Evolutionary conservation across 2,113 vertebrate genomes (phyloP).

Genomic region (Hippopotamus amphibius): DNA sequence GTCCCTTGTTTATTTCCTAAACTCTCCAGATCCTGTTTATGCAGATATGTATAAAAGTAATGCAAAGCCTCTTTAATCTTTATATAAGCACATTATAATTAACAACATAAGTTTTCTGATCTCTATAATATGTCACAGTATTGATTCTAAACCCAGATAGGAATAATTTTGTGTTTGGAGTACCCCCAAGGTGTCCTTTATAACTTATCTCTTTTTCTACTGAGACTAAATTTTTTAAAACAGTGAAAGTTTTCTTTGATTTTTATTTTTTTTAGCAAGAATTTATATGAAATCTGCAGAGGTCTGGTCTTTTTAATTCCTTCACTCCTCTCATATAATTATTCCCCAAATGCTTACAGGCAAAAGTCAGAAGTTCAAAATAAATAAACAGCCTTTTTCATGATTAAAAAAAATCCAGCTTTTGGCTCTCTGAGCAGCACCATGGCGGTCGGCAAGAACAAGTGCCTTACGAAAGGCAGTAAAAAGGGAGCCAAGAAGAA

Average conservation of each 20-base stretch:
- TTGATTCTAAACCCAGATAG: constrained; percentile 32
- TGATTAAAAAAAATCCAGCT: neutral
- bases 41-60: neutral
- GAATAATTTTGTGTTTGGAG: constrained; percentile 27
- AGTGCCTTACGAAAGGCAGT: too few relatives aligned
- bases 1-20: neutral
- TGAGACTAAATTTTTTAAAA: constrained; percentile 12
- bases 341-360: neutral
- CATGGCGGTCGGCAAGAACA: too few relatives aligned
- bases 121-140: constrained; percentile 10
- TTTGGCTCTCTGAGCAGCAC: too few relatives aligned
- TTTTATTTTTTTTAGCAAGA: constrained; percentile 33
- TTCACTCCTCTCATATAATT: constrained; percentile 36
- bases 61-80: neutral
- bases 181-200: neutral
- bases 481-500: too few relatives aligned
- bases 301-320: neutral
- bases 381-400: constrained; percentile 4
- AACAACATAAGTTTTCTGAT: constrained; percentile 24
- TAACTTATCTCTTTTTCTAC: constrained; percentile 19
- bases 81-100: constrained; percentile 14
- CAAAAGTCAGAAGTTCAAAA: constrained; percentile 33
- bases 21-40: neutral
- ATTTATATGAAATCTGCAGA: constrained; percentile 48
- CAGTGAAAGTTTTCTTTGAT: constrained; percentile 31